Base-by-base conservation (phyloP, 2,797 vertebrate genomes). In the Salmo trutta region DNA sequence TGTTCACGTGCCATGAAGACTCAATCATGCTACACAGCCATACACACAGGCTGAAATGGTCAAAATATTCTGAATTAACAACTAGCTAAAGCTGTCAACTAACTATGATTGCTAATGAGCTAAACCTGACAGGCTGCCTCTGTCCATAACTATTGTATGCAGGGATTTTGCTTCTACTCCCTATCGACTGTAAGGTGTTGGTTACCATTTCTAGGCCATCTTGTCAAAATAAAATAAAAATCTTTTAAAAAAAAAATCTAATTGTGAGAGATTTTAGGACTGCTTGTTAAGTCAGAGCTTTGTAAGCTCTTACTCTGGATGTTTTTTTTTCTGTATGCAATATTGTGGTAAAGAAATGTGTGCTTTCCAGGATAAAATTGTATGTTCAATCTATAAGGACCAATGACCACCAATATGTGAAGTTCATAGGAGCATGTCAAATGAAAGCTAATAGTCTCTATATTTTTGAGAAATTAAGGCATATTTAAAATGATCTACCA, bases 11-110 rank as follows among this genome's bases (percentile, higher is more conserved):
- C 62, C 70, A 59, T 74, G 71, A 87, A 80, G 71, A 75, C 85
- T 86, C 76, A 82, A 81, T 88, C 82, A 71, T 73, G 70, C 73
- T 71, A 65, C 73, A 81, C 75, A 73, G n/a, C 59, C 31, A 67
- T 33, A 74, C 33, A 54, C 51, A 54, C 41, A 52, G 15, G 31
- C 31, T 31, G 27, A 33, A 67, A 8, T 67, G 29, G 3, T 16
- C 33, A 66, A 66, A 67, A 67, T 67, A 17, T 31, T 5, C 29
- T 17, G 29, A 31, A 67, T 67, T 2, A 33, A 17, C 65, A 29
- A 67, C 29, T 33, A 33, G 29, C 2, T 29, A 29, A 29, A 16
- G 29, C 24, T 67, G 16, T 2, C 29, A 7, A 31, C 29, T 29
- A 16, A 29, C 64, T 66, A 14, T 65, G 65, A 33, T 15, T 15